phyloP scores from a whole-genome alignment of 2,888 invertebrate species.

The Actias luna region DNA sequence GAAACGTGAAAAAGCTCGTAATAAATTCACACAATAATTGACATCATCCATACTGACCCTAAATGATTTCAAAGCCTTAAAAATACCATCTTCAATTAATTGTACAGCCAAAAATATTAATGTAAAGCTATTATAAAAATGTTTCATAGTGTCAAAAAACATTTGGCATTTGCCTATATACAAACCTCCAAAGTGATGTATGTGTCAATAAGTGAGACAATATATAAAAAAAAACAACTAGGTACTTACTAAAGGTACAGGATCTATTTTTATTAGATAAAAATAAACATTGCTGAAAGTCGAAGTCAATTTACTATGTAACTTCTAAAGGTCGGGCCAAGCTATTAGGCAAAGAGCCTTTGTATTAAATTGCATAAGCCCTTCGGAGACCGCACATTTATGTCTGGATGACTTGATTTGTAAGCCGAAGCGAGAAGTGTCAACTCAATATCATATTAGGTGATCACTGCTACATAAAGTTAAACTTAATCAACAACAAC shows the following conservation, averaged over 20 bases:
- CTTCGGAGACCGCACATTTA: constrained; percentile 16
- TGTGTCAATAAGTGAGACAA: too few species aligned
- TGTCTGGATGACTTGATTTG: constrained; percentile 3
- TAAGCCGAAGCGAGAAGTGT: neutral
- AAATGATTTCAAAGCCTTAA: too few species aligned
- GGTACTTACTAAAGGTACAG: neutral
- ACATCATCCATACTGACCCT: too few species aligned
- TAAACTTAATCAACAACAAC: neutral
- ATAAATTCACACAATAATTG: too few species aligned
- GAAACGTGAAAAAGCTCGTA: too few species aligned
- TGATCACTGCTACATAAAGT: neutral
- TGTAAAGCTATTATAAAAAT: too few species aligned
- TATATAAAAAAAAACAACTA: too few species aligned
- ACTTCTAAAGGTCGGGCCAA: neutral
- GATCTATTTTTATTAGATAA: neutral
- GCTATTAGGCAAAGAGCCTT: constrained; percentile 14
- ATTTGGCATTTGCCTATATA: too few species aligned
- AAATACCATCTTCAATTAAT: too few species aligned
- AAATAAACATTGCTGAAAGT: neutral
- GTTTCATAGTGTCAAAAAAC: too few species aligned
- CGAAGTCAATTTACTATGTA: neutral
- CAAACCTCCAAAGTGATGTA: too few species aligned
- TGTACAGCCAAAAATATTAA: too few species aligned
- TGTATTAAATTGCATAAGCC: constrained; percentile 17
- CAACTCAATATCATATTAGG: neutral